These are phyloP conservation scores for Cosmopolites sordidus DNA, from an alignment of 2,888 invertebrate genomes.

Conservation along the genomic window DNA sequence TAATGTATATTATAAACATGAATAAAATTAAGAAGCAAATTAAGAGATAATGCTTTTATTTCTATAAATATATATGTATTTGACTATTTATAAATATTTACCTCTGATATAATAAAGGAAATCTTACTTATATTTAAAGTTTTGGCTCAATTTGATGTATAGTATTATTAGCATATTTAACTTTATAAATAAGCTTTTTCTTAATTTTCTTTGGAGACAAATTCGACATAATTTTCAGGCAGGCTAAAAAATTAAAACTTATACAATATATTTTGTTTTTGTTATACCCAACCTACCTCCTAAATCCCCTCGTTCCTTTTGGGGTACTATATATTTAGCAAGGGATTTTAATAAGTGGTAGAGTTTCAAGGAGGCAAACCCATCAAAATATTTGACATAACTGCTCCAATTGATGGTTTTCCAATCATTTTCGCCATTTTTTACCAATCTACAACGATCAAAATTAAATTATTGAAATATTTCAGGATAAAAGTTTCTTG, in stretches of 20 bases:
- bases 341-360: constrained; percentile 24
- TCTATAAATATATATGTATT: no score
- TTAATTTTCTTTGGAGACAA: not conserved
- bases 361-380: constrained; percentile 28
- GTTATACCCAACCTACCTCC: no score
- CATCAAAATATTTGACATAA: constrained; percentile 29
- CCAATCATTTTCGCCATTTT: constrained; percentile 32
- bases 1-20: no score
- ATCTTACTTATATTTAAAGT: no score
- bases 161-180: not conserved
- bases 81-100: no score
- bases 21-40: no score
- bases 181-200: not conserved
- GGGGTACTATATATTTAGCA: constrained; percentile 24
- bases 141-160: no score
- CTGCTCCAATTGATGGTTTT: constrained; percentile 31
- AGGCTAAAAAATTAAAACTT: not conserved
- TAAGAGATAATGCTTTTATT: no score
- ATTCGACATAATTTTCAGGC: not conserved
- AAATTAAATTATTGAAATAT: no score
- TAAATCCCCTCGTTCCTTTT: constrained; percentile 14
- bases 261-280: not conserved
- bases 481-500: no score
- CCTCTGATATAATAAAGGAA: no score
- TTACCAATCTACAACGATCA: constrained; percentile 26